Evolutionary conservation across 2,888 invertebrate genomes (phyloP).

Genomic region (Dicycla oo): DNA sequence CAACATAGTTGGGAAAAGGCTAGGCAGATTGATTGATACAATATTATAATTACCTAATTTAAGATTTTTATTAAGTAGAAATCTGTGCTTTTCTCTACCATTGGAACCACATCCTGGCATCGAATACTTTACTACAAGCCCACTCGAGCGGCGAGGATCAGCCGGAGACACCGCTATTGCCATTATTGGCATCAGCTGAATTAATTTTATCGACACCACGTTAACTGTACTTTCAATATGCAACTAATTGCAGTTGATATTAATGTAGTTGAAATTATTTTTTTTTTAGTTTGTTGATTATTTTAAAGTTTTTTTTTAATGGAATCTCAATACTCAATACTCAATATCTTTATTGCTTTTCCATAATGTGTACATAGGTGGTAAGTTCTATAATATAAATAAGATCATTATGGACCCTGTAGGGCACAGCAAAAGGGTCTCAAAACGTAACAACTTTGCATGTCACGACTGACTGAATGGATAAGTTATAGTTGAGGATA

Average conservation of each 20-base stretch:
- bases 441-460: no score
- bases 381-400: no score
- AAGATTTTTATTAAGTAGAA: neutral
- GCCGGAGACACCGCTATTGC: conserved; percentile 51
- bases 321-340: no score
- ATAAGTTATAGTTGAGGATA: neutral
- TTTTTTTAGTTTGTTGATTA: neutral
- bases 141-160: conserved; percentile 53
- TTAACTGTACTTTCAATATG: conserved; percentile 45
- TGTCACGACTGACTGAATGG: neutral
- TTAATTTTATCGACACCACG: conserved; percentile 56
- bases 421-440: no score
- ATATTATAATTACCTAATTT: no score
- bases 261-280: neutral
- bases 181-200: conserved; percentile 60
- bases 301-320: neutral
- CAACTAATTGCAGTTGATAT: conserved; percentile 30
- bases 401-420: no score
- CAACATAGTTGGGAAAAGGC: no score
- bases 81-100: conserved; percentile 24
- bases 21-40: no score
- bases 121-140: conserved; percentile 61
- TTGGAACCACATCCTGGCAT: neutral
- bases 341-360: no score
- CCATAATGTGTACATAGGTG: no score